Percentiles rank a stretch among this genome's conserved stretches.
These are phyloP conservation scores for Ceratotherium simum DNA, from an alignment of 2,113 vertebrate genomes.

Conservation along the genomic window DNA sequence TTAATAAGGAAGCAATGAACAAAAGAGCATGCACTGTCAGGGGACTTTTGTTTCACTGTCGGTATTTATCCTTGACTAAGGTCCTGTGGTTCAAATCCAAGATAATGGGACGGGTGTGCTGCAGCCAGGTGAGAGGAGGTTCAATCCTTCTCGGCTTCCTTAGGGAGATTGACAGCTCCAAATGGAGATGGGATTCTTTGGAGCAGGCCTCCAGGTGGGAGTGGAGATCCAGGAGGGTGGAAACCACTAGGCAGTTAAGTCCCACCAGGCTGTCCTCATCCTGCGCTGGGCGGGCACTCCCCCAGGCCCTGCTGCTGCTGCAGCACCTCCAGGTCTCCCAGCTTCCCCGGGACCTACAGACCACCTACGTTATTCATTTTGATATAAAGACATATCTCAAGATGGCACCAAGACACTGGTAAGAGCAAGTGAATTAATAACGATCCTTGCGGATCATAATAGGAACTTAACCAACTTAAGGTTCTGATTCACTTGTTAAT, in stretches of 20 bases:
- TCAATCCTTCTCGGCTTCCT: neutral
- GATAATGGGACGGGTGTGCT: neutral
- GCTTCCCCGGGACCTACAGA: neutral
- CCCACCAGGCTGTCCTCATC: neutral
- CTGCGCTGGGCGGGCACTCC: neutral
- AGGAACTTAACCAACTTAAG: neutral
- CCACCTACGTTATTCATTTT: neutral
- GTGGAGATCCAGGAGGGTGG: neutral
- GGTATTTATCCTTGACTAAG: neutral
- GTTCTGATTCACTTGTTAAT: neutral
- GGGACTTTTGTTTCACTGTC: neutral
- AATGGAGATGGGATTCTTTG: neutral
- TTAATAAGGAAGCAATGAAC: neutral
- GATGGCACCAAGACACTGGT: neutral
- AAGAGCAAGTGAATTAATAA: neutral
- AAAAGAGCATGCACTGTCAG: neutral
- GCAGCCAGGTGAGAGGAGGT: neutral
- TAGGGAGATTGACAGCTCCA: neutral
- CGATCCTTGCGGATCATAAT: neutral
- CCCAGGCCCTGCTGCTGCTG: neutral
- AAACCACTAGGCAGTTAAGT: neutral
- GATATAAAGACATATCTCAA: neutral
- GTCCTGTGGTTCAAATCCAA: neutral
- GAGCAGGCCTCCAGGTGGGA: neutral
- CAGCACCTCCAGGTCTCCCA: neutral